Percentiles rank a stretch among this genome's conserved stretches.
Evolutionary conservation across 2,797 vertebrate genomes (phyloP).

Genomic region (Coranthus polyacanthus): DNA sequence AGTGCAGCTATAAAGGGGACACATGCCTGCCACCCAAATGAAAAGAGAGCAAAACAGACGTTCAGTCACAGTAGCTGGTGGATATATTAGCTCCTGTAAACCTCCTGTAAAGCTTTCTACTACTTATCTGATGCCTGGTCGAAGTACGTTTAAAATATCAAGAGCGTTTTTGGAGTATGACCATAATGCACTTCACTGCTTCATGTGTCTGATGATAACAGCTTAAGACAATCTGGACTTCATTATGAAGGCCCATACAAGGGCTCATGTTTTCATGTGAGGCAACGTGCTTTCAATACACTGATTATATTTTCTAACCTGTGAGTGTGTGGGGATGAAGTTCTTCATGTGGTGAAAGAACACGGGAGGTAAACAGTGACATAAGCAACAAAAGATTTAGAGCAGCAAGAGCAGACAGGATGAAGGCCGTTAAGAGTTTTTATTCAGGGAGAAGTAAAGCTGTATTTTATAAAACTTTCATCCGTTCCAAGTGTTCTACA

Average conservation of each 20-base stretch:
- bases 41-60: conserved; percentile 40
- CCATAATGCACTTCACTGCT: conserved; percentile 41
- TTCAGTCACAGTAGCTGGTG: conserved; percentile 25
- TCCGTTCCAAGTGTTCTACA: neutral
- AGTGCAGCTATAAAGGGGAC: neutral
- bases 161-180: conserved; percentile 27
- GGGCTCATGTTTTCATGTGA: conserved; percentile 20
- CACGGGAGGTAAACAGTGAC: neutral
- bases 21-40: conserved; percentile 13
- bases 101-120: conserved; percentile 42
- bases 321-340: conserved; percentile 38
- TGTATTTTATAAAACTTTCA: conserved; percentile 2
- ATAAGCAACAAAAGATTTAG: conserved; percentile 4
- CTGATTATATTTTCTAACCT: conserved; percentile 41
- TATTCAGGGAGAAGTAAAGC: no score
- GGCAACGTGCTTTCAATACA: conserved; percentile 53
- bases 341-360: conserved; percentile 23
- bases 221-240: conserved; percentile 46
- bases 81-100: conserved; percentile 42
- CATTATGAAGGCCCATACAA: conserved; percentile 32
- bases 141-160: conserved; percentile 53
- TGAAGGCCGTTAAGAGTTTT: no score
- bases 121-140: conserved; percentile 71
- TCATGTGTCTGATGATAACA: conserved; percentile 29
- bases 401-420: no score